phyloP scores from a whole-genome alignment of 2,888 invertebrate genomes.

The Acanthococcus lagerstroemiae region DNA sequence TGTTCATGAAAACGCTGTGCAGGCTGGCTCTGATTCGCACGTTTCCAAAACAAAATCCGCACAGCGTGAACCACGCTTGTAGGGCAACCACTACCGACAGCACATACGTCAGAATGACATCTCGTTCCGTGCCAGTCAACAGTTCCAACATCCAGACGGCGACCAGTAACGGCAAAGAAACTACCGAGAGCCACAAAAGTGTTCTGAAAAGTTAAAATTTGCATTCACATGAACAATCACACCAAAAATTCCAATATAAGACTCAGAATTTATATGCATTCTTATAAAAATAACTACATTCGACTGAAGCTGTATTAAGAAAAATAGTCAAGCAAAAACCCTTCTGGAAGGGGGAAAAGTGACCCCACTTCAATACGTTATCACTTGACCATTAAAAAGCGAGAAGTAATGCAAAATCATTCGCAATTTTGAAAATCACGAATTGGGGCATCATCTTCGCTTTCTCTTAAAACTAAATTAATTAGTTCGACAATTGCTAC shows the following conservation, averaged over 20 bases:
- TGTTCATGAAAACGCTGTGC: slow-evolving; percentile 57
- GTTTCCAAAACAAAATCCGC: slow-evolving; percentile 81
- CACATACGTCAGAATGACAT: slow-evolving; percentile 61
- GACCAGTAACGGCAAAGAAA: slow-evolving; percentile 72
- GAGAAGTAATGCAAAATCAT: too few species aligned
- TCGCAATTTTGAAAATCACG: too few species aligned
- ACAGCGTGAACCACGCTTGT: slow-evolving; percentile 72
- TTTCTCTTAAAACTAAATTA: too few species aligned
- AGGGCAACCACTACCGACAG: slow-evolving; percentile 65
- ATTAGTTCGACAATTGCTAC: too few species aligned
- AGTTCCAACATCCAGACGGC: slow-evolving; percentile 79
- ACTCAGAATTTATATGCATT: neutral
- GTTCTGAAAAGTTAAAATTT: slow-evolving; percentile 41
- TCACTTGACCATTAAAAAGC: too few species aligned
- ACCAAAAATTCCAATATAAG: neutral
- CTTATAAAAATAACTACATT: too few species aligned
- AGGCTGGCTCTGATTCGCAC: slow-evolving; percentile 70
- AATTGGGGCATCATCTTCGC: too few species aligned
- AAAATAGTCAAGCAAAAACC: too few species aligned
- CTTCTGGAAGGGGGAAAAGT: too few species aligned
- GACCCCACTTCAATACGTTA: too few species aligned
- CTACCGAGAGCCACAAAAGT: slow-evolving; percentile 74
- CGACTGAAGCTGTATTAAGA: too few species aligned
- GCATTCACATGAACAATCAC: neutral
- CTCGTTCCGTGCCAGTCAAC: slow-evolving; percentile 62